Evolutionary conservation across 2,888 invertebrate genomes (phyloP).

Genomic region (Ditylenchus weischeri): DNA sequence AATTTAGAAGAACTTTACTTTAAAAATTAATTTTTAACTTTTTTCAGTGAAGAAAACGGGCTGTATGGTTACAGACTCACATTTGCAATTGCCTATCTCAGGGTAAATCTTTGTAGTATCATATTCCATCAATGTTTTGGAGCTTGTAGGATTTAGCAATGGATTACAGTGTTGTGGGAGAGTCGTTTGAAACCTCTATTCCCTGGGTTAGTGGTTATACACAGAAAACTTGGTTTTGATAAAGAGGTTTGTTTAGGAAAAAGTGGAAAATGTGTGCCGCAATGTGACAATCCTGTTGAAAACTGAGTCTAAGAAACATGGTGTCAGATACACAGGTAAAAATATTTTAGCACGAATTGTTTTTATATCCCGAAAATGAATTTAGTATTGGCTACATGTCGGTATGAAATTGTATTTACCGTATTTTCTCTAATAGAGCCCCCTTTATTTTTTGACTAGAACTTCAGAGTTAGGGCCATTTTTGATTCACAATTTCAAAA

Average conservation of each 20-base stretch:
- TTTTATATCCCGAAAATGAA: too few relatives aligned
- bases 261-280: constrained; percentile 68
- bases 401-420: constrained; percentile 51
- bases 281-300: constrained; percentile 82
- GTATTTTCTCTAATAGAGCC: too few relatives aligned
- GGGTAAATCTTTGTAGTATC: constrained; percentile 68
- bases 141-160: constrained; percentile 25
- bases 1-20: too few relatives aligned
- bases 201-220: constrained; percentile 71
- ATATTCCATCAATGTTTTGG: neutral
- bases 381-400: constrained; percentile 60
- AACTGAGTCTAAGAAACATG: constrained; percentile 62
- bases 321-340: constrained; percentile 61
- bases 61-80: constrained; percentile 91
- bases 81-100: constrained; percentile 93
- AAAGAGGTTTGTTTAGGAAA: constrained; percentile 61
- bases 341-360: too few relatives aligned
- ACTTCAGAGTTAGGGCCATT: too few relatives aligned
- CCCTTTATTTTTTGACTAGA: too few relatives aligned
- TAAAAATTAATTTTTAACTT: too few relatives aligned
- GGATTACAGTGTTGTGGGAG: constrained; percentile 64
- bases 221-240: neutral
- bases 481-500: too few relatives aligned
- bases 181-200: constrained; percentile 97
- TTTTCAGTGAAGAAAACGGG: constrained; percentile 59